Evolutionary conservation across 1,140 invertebrate species (phyloP).

Genomic region (Batillaria attramentaria): DNA sequence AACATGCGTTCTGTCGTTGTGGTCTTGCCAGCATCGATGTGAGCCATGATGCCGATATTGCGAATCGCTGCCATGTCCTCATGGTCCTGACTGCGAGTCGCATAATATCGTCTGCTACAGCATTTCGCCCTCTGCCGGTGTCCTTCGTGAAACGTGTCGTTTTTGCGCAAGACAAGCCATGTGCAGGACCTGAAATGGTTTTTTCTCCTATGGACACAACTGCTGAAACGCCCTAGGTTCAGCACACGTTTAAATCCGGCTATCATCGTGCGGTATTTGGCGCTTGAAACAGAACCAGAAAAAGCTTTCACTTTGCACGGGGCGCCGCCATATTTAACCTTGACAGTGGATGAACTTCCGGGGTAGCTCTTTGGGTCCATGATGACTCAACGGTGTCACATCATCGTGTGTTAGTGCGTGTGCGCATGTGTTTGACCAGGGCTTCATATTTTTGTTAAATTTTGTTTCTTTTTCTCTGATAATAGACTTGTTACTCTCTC

Average conservation of each 20-base stretch:
- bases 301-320: no score
- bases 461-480: no score
- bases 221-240: neutral
- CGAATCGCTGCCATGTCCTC: conserved; percentile 78
- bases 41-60: conserved; percentile 99
- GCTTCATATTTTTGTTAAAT: no score
- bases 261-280: neutral
- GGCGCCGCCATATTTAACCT: no score
- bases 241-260: neutral
- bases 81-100: conserved; percentile 8
- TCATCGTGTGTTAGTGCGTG: no score
- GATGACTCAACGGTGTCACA: no score
- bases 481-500: no score
- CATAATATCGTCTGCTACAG: neutral
- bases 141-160: neutral
- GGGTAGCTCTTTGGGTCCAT: no score
- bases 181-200: neutral
- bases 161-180: neutral
- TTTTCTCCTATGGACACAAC: neutral
- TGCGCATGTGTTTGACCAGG: no score
- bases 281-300: neutral
- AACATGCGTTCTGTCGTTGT: conserved; percentile 99
- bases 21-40: conserved; percentile 99
- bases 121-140: no score
- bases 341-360: no score